Evolutionary conservation across 2,888 invertebrate species (phyloP), one percentile per base, ranked within the genome.

Genomic region (Drosophila melanocephala): DNA sequence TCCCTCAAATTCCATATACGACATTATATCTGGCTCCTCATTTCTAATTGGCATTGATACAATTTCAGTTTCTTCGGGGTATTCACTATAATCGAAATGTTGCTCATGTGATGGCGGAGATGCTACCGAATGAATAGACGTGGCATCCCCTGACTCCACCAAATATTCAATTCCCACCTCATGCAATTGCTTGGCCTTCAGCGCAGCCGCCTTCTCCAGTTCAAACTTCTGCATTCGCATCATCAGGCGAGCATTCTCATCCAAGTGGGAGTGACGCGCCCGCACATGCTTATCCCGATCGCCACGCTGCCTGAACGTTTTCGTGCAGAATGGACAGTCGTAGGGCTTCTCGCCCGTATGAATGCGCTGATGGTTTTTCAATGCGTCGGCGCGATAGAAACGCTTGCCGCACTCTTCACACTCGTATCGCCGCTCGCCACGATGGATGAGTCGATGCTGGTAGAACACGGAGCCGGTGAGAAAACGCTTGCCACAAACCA

Each of bases 391-490:
- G 35, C 95, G 94, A 81, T 95, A 95, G 83, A 95, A 95, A 5
- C 95, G 93, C 89, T 95, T 95, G 6, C 95, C 94, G 75, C 95
- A 95, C 72, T 95, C 95, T 69, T 95, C 95, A 83, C 95, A 95
- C 57, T 95, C 95, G 80, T 95, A 95, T 66, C 95, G 94, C 52
- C 95, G 93, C 81, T 95, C 95, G 14, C 95, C 95, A 1, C 95
- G 95, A 77, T 95, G 95, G 70, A 95, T 95, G 12, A 95, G 91
- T 9, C 95, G 94, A 84, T 95, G 95, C 81, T 95, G 95, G 85
- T 95, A 95, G 79, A 95, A 95, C 10, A 95, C 95, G 0, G 95
- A 95, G 0, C 95, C 95, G 0, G 95, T 95, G 5, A 95, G 90
- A 81, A 95, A 95, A 26, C 95, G 94, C 87, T 95, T 95, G 57